Evolutionary conservation across 2,113 vertebrate genomes (phyloP).

Genomic region (Callipepla squamata): DNA sequence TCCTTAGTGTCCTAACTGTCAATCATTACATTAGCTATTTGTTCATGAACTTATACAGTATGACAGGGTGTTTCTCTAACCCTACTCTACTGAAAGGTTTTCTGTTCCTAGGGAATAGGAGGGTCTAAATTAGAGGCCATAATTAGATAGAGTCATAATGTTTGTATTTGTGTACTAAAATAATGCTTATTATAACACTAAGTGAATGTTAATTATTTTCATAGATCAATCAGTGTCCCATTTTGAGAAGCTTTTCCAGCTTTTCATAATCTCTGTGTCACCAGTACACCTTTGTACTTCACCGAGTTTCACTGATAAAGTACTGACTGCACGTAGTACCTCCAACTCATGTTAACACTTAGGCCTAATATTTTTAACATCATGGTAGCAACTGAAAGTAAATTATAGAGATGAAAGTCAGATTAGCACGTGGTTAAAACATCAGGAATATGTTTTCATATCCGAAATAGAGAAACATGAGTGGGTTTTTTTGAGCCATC

Average conservation of each 20-base stretch:
- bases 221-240: background rate
- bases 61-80: background rate
- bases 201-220: background rate
- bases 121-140: background rate
- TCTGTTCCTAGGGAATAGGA: background rate
- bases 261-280: background rate
- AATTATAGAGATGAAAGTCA: too few species aligned
- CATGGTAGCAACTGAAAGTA: too few species aligned
- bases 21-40: background rate
- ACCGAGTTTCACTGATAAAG: background rate
- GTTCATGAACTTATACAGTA: background rate
- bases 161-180: background rate
- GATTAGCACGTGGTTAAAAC: background rate
- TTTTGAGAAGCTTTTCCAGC: background rate
- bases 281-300: background rate
- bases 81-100: background rate
- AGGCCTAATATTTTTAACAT: too few species aligned
- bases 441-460: background rate
- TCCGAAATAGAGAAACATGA: background rate
- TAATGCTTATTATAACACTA: background rate
- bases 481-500: background rate
- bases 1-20: background rate
- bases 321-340: rapidly evolving
- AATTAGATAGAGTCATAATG: background rate
- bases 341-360: background rate